phyloP scores from a whole-genome alignment of 2,888 invertebrate species.

The Macrosoma leucophasiata region DNA sequence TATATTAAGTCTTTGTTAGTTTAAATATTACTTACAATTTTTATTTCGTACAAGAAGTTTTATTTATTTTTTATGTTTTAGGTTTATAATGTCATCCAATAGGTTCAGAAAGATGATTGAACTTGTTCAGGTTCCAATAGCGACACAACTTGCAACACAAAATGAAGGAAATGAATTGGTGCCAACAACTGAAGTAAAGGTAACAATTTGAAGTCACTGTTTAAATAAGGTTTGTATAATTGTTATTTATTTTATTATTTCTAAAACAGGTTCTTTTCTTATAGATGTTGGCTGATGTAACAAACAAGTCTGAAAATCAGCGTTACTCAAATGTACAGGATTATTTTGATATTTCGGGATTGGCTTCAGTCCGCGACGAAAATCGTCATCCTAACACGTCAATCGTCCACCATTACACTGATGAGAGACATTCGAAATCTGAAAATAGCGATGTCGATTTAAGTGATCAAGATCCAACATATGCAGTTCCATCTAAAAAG shows the following conservation, averaged over 20 bases:
- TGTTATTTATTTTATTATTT: no score
- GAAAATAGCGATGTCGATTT: constrained; percentile 19
- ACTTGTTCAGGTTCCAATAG: constrained; percentile 14
- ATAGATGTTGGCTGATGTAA: constrained; percentile 18
- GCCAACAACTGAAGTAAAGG: constrained; percentile 16
- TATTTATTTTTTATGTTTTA: no score
- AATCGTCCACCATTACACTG: constrained; percentile 13
- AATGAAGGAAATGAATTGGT: constrained; percentile 7
- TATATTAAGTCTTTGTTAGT: no score
- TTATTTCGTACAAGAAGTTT: no score
- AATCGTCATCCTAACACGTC: no score
- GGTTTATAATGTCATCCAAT: constrained; percentile 18
- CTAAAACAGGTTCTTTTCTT: constrained; percentile 10
- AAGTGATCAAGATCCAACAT: constrained; percentile 18
- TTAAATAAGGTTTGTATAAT: no score
- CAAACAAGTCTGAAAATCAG: constrained; percentile 11
- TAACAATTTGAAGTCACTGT: constrained; percentile 4
- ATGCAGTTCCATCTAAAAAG: constrained; percentile 13
- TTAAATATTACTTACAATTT: no score
- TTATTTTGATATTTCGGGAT: background rate
- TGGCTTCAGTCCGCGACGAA: background rate
- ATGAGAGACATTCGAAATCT: constrained; percentile 7
- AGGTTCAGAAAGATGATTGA: constrained; percentile 17
- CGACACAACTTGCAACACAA: constrained; percentile 9
- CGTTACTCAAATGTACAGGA: constrained; percentile 12